Conservation (phyloP, 2,113 vertebrate genomes). For the Pseudorhombus dupliciocellatus region DNA sequence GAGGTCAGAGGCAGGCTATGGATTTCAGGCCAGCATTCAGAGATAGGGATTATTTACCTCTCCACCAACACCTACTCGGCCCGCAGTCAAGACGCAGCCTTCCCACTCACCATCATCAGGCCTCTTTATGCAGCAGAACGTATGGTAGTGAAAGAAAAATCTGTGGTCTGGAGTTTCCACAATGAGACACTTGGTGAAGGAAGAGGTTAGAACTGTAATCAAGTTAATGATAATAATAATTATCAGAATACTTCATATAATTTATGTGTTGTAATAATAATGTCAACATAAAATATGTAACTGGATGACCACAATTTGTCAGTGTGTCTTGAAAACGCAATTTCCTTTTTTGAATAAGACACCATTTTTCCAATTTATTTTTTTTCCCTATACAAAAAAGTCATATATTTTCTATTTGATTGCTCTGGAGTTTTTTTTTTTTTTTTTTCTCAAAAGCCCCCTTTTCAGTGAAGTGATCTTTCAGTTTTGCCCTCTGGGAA, state of each 20-base stretch:
- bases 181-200: slow-evolving; percentile 17
- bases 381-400: slow-evolving; percentile 29
- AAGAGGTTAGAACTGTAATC: slow-evolving; percentile 7
- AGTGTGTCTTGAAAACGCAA: slow-evolving; percentile 17
- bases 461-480: slow-evolving; percentile 72
- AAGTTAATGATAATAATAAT: slow-evolving; percentile 11
- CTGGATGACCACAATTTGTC: not conserved
- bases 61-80: slow-evolving; percentile 22
- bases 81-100: slow-evolving; percentile 20
- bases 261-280: too few relatives aligned
- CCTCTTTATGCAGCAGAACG: not conserved
- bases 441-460: slow-evolving; percentile 49
- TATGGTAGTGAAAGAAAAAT: not conserved
- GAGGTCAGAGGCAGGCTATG: slow-evolving; percentile 47
- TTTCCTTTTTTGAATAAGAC: slow-evolving; percentile 24
- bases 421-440: slow-evolving; percentile 55
- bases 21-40: slow-evolving; percentile 35
- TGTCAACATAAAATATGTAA: not conserved
- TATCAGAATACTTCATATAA: not conserved
- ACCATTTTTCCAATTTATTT: slow-evolving; percentile 39
- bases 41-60: slow-evolving; percentile 42
- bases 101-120: not conserved
- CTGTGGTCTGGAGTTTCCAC: slow-evolving; percentile 19
- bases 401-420: slow-evolving; percentile 70
- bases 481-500: slow-evolving; percentile 76